phyloP scores from a whole-genome alignment of 2,888 invertebrate genomes.

The Orgyia antiqua region DNA sequence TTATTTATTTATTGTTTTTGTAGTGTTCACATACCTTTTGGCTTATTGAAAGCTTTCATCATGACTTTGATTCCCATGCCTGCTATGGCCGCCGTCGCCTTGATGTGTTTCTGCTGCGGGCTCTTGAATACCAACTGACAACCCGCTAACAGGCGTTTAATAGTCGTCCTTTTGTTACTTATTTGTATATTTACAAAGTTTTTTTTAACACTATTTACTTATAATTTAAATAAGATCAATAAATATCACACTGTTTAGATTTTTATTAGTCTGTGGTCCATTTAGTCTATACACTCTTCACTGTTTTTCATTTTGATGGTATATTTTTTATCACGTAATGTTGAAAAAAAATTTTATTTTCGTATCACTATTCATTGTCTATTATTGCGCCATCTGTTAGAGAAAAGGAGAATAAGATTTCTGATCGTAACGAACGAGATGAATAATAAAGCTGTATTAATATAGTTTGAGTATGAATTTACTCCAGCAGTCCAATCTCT shows the following conservation, averaged over 20 bases:
- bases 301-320: constrained; percentile 72
- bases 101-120: constrained; percentile 47
- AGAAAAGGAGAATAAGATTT: constrained; percentile 38
- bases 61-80: constrained; percentile 93
- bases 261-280: constrained; percentile 22
- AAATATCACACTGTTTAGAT: constrained; percentile 65
- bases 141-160: constrained; percentile 31
- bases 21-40: constrained; percentile 80
- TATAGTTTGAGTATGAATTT: too few relatives aligned
- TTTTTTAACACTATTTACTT: constrained; percentile 33
- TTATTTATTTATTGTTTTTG: too few relatives aligned
- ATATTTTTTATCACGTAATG: constrained; percentile 54
- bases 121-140: constrained; percentile 38
- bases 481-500: too few relatives aligned
- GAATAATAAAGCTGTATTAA: constrained; percentile 16
- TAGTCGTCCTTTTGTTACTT: constrained; percentile 23
- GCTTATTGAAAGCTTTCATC: constrained; percentile 92
- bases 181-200: constrained; percentile 37
- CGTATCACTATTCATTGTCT: constrained; percentile 46
- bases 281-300: constrained; percentile 72
- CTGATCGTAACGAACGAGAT: constrained; percentile 10
- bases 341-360: constrained; percentile 44
- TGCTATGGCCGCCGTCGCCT: constrained; percentile 71
- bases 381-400: constrained; percentile 40
- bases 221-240: constrained; percentile 60